Base-by-base conservation (phyloP, 2,113 vertebrate genomes). In the Montifringilla adamsi region DNA sequence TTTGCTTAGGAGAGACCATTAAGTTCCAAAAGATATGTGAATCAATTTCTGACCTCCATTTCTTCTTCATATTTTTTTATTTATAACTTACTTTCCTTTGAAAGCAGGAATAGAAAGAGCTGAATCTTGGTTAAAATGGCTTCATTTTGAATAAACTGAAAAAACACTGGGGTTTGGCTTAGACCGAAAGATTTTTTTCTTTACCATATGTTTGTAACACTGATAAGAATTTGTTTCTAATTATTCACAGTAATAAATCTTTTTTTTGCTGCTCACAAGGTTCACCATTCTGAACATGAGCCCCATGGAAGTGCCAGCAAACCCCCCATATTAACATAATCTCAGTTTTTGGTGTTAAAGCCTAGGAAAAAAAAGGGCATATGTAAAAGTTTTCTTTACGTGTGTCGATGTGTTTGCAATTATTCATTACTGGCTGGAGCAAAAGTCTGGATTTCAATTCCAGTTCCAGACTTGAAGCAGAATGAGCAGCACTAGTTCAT, bases 331-430 rank as follows among this genome's bases (percentile, higher is more conserved):
- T 86, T 86, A 92, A 67, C 60, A 74, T 83, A 59, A 85, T 89
- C 37, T 91, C 60, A 52, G 24, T 75, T 96, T 95, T 86, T 6
- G 30, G 67, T 64, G 68, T 90, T 83, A 95, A 94, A 83, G 60
- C 72, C 64, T 47, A 84, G 74, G 84, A 91, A 89, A 55, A 78
- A 87, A 92, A 95, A 93, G 72, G 91, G 81, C 10, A 3, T 33
- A n/a, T 67, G 75, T 88, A 68, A 20, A 95, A 96, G 72, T 94
- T 80, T 62, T 81, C 11, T 83, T 33, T 49, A 0, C 84, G 37
- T 49, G 37, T 85, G 50, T 94, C 31, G 70, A 91, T 88, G 90
- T 96, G 90, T 94, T 96, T 96, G 88, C 79, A 94, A 87, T 97
- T 94, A 90, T 69, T 91, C 78, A 39, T 80, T 70, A 63, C 44